phyloP scores from a whole-genome alignment of 2,113 vertebrate species.

The Ardeotis arabs region DNA sequence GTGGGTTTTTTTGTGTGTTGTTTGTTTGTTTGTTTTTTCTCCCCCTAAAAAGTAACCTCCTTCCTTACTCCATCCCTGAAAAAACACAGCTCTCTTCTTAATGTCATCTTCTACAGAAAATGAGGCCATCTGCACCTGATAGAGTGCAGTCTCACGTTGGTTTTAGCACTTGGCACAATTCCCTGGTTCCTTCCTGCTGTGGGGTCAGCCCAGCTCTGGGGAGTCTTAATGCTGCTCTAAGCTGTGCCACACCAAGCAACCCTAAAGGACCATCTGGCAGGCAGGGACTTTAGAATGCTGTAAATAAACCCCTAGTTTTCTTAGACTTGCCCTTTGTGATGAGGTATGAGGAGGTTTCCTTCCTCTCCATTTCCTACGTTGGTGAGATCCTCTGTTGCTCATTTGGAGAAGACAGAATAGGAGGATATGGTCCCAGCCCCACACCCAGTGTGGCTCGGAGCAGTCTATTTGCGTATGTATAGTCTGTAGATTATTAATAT shows the following conservation, averaged over 20 bases:
- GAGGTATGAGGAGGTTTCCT: not conserved
- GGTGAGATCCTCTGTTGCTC: accelerated
- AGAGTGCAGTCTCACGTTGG: not conserved
- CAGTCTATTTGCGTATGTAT: not conserved
- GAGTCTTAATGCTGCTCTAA: not conserved
- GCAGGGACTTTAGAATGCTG: not conserved
- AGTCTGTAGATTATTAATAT: conserved; percentile 6
- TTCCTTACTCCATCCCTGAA: not conserved
- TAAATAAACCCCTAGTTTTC: not conserved
- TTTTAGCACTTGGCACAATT: not conserved
- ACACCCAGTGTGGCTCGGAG: not conserved
- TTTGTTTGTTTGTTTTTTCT: too few species aligned
- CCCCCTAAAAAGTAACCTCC: too few species aligned
- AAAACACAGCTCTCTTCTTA: not conserved
- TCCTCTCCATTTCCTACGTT: accelerated
- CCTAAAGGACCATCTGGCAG: not conserved
- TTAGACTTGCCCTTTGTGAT: not conserved
- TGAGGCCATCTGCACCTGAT: not conserved
- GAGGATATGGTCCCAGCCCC: not conserved
- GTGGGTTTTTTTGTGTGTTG: not conserved
- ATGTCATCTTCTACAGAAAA: not conserved
- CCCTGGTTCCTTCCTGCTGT: not conserved
- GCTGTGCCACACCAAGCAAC: not conserved
- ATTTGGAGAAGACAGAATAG: not conserved
- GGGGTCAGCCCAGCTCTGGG: not conserved